Evolutionary conservation across 2,888 invertebrate genomes (phyloP), one percentile per base, ranked within the genome.

Genomic region (Tortricodes alternella): DNA sequence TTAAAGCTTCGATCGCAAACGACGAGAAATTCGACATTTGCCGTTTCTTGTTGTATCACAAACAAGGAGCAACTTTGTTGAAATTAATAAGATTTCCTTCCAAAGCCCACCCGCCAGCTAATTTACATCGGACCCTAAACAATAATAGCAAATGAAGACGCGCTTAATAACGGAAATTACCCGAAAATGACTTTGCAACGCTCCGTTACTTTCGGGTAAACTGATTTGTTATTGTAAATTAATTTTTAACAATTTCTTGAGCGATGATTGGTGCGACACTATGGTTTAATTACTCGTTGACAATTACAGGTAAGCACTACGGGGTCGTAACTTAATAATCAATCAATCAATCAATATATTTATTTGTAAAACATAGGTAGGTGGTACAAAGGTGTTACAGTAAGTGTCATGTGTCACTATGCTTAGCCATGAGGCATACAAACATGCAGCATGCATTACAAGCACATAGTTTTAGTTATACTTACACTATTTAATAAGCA

Each of bases 111-210:
- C 75, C 71, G 67, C 68, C 66, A 71, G 70, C 77, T 78, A 80
- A 83, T 83, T 83, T 83, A 78, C 79, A 83, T 80, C 66, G 71
- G 70, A 60, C 74, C 69, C 71, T 80, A 78, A 81, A 83, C 78
- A 83, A 82, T 82, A 82, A 79, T 76, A 74, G 61, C 61, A 70
- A 75, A 75, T 74, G 70, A 77, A 81, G 77, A 78, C 71, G 71
- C 70, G 70, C 76, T 78, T 78, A 76, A 79, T 78, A 78, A 76
- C 68, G 76, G 76, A 78, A 83, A 80, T 80, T 81, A 71, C 65
- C 67, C 65, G 64, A 75, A 80, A 82, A 80, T 76, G 66, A 78
- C 71, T 79, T 72, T 67, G 68, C 64, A 68, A 63, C 68, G 62
- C 65, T 62, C 66, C 61, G 64, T 69, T 68, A 71, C 67, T 73